Conservation (phyloP, 2,888 invertebrate species). For the Sarcophaga subvicina region DNA sequence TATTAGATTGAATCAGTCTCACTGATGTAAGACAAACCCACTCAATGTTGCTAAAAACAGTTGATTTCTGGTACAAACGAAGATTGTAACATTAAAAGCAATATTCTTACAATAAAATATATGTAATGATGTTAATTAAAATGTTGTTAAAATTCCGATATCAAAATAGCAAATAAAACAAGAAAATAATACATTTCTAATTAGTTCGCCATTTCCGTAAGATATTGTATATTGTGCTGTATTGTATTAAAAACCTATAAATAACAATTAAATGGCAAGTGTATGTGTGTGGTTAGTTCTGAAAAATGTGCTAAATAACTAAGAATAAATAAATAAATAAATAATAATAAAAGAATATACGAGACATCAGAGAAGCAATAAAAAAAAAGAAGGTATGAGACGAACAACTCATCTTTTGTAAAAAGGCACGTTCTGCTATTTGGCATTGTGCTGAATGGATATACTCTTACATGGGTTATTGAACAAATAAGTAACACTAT, state of each 20-base stretch:
- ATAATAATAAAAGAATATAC: background rate
- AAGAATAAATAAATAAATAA: conserved; percentile 1
- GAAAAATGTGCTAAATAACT: conserved; percentile 54
- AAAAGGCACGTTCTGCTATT: conserved; percentile 64
- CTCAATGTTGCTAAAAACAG: too few species aligned
- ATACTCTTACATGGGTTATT: conserved; percentile 50
- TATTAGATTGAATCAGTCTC: too few species aligned
- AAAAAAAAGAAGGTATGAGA: background rate
- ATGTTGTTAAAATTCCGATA: too few species aligned
- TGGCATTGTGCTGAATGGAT: conserved; percentile 47
- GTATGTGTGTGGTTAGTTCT: conserved; percentile 30
- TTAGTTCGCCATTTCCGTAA: too few species aligned
- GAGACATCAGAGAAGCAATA: conserved; percentile 12
- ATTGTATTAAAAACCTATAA: background rate
- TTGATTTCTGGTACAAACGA: too few species aligned
- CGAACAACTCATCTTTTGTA: conserved; percentile 19
- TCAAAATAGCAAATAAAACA: too few species aligned
- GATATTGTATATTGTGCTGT: background rate
- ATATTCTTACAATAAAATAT: too few species aligned
- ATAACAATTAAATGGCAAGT: background rate
- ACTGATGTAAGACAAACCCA: too few species aligned
- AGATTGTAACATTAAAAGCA: too few species aligned
- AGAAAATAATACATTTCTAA: too few species aligned
- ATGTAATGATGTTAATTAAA: too few species aligned
- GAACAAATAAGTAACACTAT: conserved; percentile 60